These are phyloP conservation scores for Valencia hispanica DNA, from an alignment of 2,797 vertebrate species.

Conservation along the genomic window DNA sequence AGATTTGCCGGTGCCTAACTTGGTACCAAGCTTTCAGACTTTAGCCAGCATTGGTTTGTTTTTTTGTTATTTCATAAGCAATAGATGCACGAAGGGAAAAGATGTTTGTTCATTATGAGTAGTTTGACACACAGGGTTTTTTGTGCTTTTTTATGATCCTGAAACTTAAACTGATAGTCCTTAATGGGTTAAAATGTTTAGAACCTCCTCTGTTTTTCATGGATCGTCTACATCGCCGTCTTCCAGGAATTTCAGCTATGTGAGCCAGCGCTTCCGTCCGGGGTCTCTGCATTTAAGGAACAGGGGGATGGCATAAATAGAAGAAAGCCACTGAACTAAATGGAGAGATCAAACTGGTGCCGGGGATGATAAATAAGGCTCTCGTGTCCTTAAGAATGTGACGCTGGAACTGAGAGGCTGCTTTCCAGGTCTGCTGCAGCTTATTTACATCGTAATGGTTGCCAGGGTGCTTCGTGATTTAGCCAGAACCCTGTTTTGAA, in stretches of 20 bases:
- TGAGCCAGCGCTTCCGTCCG: slow-evolving; percentile 30
- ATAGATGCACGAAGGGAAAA: not conserved
- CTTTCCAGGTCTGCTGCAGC: not conserved
- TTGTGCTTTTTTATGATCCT: too few species aligned
- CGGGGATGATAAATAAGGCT: slow-evolving; percentile 25
- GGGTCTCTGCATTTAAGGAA: slow-evolving; percentile 14
- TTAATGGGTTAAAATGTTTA: not conserved
- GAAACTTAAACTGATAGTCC: too few species aligned
- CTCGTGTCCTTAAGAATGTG: slow-evolving; percentile 20
- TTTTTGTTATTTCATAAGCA: not conserved
- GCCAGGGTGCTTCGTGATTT: not conserved
- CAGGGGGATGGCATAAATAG: not conserved
- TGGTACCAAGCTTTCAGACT: not conserved
- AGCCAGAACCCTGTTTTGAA: not conserved
- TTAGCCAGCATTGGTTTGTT: not conserved
- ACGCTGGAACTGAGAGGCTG: slow-evolving; percentile 7
- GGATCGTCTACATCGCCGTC: not conserved
- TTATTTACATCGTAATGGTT: not conserved
- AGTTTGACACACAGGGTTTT: not conserved
- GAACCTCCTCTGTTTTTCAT: slow-evolving; percentile 15
- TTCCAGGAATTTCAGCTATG: slow-evolving; percentile 53
- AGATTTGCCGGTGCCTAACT: not conserved
- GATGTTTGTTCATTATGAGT: not conserved
- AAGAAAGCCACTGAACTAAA: not conserved
- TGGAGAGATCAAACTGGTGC: slow-evolving; percentile 12